phyloP scores from a whole-genome alignment of 2,113 vertebrate species.

The Microcebus tavaratra region DNA sequence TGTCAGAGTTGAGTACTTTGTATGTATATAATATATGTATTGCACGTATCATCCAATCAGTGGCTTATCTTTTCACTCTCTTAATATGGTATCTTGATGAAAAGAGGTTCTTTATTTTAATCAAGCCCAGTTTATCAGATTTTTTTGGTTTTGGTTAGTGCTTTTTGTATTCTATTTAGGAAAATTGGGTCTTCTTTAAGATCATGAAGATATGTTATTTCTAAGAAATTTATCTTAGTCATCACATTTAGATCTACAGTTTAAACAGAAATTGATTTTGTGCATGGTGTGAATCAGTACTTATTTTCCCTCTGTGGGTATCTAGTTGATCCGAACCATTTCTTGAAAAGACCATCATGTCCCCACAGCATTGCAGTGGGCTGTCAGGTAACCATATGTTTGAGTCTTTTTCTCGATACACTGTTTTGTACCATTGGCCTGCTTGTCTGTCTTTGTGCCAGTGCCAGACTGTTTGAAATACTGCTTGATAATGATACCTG shows the following conservation, averaged over 20 bases:
- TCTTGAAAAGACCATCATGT: neutral
- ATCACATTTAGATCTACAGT: neutral
- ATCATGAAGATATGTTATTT: neutral
- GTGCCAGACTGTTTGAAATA: neutral
- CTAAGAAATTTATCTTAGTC: neutral
- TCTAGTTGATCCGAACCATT: neutral
- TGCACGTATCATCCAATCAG: neutral
- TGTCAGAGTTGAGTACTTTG: neutral
- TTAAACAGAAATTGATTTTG: neutral
- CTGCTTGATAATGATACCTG: neutral
- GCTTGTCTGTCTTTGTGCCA: neutral
- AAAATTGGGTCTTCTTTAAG: neutral
- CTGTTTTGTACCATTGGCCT: neutral
- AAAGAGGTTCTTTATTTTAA: neutral
- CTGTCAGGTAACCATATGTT: no score
- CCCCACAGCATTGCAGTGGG: neutral
- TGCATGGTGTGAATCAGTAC: neutral
- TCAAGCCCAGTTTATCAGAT: neutral
- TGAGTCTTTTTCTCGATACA: fast-evolving
- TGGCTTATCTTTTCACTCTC: neutral
- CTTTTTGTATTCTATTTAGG: neutral
- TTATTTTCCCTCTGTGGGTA: neutral
- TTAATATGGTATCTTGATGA: neutral
- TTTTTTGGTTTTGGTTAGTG: neutral
- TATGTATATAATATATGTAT: neutral